phyloP scores from a whole-genome alignment of 1,140 invertebrate species.

The Drosophila busckii region DNA sequence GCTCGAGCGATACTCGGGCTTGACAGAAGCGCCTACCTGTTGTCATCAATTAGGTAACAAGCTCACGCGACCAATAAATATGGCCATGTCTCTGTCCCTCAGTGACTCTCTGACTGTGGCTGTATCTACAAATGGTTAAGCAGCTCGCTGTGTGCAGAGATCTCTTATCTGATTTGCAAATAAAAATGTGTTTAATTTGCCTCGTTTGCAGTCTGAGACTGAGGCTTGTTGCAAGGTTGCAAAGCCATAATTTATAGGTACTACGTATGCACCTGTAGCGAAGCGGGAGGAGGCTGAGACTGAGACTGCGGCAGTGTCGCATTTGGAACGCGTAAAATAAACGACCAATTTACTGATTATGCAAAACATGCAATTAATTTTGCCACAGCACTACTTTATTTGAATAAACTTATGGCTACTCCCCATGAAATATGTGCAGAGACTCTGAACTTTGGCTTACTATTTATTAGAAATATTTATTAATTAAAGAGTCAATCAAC shows the following conservation, averaged over 20 bases:
- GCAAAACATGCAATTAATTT: constrained; percentile 62
- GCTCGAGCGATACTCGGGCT: no score
- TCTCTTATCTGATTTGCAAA: constrained; percentile 55
- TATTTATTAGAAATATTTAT: no score
- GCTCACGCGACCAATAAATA: constrained; percentile 70
- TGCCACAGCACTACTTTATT: no score
- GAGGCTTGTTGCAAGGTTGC: no score
- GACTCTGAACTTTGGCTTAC: no score
- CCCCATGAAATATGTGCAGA: no score
- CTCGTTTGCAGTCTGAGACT: no score
- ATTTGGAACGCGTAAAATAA: no score
- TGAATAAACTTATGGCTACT: no score
- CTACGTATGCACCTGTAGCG: no score
- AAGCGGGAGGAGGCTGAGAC: no score
- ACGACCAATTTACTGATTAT: constrained; percentile 60
- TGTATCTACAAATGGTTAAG: constrained; percentile 14
- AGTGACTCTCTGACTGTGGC: constrained; percentile 19
- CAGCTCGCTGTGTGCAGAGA: constrained; percentile 23
- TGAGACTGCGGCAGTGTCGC: no score
- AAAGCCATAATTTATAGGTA: constrained; percentile 49
- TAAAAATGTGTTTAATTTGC: constrained; percentile 54
- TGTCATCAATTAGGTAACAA: constrained; percentile 74
- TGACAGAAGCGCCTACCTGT: constrained; percentile 67
- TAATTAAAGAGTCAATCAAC: constrained; percentile 76
- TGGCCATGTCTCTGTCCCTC: constrained; percentile 1